Base-by-base conservation (phyloP, 2,797 vertebrate genomes). In the Sylvia borin region DNA sequence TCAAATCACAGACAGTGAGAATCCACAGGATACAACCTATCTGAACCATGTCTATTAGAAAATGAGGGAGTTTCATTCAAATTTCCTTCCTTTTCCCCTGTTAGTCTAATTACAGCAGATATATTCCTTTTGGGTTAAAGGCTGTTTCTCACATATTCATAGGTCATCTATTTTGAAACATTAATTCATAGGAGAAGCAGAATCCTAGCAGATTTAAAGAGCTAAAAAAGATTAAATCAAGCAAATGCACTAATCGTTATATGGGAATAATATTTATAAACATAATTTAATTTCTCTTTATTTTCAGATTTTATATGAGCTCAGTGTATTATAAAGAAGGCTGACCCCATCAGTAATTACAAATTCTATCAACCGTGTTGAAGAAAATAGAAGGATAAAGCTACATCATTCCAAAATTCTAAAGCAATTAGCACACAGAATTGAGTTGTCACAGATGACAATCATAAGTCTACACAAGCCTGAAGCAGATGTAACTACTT, bases 391-490 rank as follows among this genome's bases (percentile, higher is more conserved):
- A 82, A 95, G 68, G 74, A 71, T 9, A 3, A 86, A 76, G 71
- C n/a, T 94, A 18, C 18, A 61, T 72, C 25, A 3, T 64, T 88
- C 82, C 68, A 95, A 96, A 96, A 94, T 79, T 88, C 93, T 88
- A 78, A 97, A 93, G 76, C 82, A 94, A 95, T 95, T 76, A 92
- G 65, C n/a, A 67, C 31, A 87, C 71, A 70, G 86, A 97, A 96
- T 88, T 97, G 92, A 97, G 76, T 77, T 95, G 83, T 95, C 94
- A 96, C 51, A 91, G 84, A 82, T 95, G 70, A 80, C 78, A 96
- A 85, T 90, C 29, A 20, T 78, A 95, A 93, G 60, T 74, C 47
- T 31, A 54, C 55, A 66, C 61, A 96, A 94, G 51, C 19, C 48
- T 95, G 93, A 95, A 96, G 67, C 74, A 97, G 85, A 93, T 88